Conservation (phyloP, 2,888 invertebrate species). For the Megalurothrips usitatus region DNA sequence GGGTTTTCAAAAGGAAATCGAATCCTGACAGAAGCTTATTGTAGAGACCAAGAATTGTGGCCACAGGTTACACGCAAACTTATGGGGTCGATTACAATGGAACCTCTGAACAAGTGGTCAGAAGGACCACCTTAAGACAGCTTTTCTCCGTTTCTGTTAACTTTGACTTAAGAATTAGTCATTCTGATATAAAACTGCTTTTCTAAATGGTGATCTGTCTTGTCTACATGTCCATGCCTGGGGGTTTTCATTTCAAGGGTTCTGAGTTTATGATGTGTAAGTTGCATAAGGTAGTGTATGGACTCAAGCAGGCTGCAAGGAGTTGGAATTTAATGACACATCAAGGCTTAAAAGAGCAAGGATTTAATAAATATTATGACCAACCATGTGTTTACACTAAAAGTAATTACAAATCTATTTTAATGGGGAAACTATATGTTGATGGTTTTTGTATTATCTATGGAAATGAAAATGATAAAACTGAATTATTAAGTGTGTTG, state of each 20-base stretch:
- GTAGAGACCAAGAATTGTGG: slow-evolving; percentile 41
- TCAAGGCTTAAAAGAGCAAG: too few species aligned
- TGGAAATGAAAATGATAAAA: slow-evolving; percentile 26
- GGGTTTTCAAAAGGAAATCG: slow-evolving; percentile 40
- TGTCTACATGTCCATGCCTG: slow-evolving; percentile 38
- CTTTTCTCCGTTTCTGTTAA: slow-evolving; percentile 36
- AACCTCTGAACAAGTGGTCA: slow-evolving; percentile 42
- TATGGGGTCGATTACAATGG: slow-evolving; percentile 41
- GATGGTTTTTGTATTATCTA: slow-evolving; percentile 34
- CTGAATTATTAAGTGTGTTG: slow-evolving; percentile 29
- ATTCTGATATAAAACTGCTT: slow-evolving; percentile 40
- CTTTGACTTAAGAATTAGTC: slow-evolving; percentile 34
- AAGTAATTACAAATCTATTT: slow-evolving; percentile 33
- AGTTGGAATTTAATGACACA: neutral
- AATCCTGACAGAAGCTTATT: slow-evolving; percentile 38
- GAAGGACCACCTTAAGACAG: slow-evolving; percentile 36
- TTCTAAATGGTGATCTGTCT: slow-evolving; percentile 38
- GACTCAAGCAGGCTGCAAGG: slow-evolving; percentile 37
- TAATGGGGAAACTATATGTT: slow-evolving; percentile 37
- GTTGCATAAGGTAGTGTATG: too few species aligned
- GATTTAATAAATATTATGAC: neutral
- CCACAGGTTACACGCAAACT: slow-evolving; percentile 40
- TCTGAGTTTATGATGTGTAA: too few species aligned
- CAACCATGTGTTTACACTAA: slow-evolving; percentile 28
- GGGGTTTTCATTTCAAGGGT: slow-evolving; percentile 34